Conservation (phyloP, 2,113 vertebrate genomes). For the Hemichromis elongatus region DNA sequence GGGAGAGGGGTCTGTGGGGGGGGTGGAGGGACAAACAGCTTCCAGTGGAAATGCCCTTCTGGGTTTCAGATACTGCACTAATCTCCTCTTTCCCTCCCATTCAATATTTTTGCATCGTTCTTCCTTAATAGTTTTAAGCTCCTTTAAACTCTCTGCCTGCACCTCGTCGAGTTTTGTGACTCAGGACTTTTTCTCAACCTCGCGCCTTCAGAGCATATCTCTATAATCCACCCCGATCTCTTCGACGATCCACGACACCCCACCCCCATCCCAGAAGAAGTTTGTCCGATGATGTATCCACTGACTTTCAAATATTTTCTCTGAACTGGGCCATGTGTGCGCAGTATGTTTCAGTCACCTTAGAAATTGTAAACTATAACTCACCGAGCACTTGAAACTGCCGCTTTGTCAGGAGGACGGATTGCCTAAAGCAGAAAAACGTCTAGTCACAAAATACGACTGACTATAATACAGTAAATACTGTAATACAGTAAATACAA, state of each 20-base stretch:
- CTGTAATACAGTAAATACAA: not conserved
- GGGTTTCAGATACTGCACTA: slow-evolving; percentile 23
- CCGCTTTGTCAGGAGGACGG: not conserved
- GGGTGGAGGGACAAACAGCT: slow-evolving; percentile 1
- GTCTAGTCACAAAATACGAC: not conserved
- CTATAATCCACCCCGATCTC: not conserved
- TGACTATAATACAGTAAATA: not conserved
- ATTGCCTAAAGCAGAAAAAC: not conserved
- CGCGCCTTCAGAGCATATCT: not conserved
- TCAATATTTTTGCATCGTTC: not conserved
- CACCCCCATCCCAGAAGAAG: not conserved
- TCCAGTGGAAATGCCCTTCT: slow-evolving; percentile 38
- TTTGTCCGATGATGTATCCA: not conserved
- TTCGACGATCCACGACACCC: not conserved
- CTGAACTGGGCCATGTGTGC: not conserved
- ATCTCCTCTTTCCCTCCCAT: not conserved
- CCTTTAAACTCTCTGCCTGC: not conserved
- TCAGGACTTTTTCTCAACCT: not conserved
- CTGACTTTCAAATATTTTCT: not conserved
- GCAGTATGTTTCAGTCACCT: not conserved
- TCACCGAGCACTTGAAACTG: not conserved
- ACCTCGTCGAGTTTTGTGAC: not conserved
- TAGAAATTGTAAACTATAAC: not conserved
- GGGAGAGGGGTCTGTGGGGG: slow-evolving; percentile 6
- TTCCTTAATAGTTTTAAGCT: not conserved